A percentile compares a stretch with the other conserved stretches of the same genome.
These are phyloP conservation scores for Aromia moschata DNA, from an alignment of 2,888 invertebrate genomes.

Conservation along the genomic window DNA sequence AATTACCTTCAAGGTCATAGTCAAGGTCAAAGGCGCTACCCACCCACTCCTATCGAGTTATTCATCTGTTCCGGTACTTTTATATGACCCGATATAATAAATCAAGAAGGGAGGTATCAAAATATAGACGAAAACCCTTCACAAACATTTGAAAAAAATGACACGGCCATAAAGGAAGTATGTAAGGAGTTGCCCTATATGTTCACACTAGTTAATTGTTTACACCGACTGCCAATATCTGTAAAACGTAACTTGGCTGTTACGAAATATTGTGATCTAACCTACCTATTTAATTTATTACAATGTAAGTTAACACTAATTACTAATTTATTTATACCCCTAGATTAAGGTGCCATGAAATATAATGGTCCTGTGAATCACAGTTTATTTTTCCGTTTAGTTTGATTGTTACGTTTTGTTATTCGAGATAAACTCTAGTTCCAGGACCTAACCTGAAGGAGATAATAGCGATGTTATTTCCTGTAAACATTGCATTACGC, in stretches of 20 bases:
- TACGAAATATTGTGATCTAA: neutral
- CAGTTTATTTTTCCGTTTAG: constrained; percentile 46
- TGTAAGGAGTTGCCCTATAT: no score
- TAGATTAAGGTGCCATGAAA: constrained; percentile 22
- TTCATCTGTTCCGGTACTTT: no score
- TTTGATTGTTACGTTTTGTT: constrained; percentile 21
- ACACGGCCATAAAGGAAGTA: no score
- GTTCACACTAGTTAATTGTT: no score
- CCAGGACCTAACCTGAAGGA: constrained; percentile 37
- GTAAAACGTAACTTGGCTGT: no score
- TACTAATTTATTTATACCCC: constrained; percentile 10
- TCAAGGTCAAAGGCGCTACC: no score
- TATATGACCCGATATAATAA: no score
- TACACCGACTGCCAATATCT: neutral
- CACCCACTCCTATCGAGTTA: no score
- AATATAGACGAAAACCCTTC: no score
- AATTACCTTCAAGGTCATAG: no score
- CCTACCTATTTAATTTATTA: constrained; percentile 14
- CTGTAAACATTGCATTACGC: neutral
- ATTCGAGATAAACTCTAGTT: constrained; percentile 47
- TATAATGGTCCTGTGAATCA: constrained; percentile 47
- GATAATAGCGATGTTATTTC: neutral
- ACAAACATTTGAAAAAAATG: no score
- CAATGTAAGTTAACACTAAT: constrained; percentile 12
- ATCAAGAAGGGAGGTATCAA: no score